These are phyloP conservation scores for Haemorhous mexicanus DNA, from an alignment of 2,113 vertebrate genomes.

Conservation along the genomic window DNA sequence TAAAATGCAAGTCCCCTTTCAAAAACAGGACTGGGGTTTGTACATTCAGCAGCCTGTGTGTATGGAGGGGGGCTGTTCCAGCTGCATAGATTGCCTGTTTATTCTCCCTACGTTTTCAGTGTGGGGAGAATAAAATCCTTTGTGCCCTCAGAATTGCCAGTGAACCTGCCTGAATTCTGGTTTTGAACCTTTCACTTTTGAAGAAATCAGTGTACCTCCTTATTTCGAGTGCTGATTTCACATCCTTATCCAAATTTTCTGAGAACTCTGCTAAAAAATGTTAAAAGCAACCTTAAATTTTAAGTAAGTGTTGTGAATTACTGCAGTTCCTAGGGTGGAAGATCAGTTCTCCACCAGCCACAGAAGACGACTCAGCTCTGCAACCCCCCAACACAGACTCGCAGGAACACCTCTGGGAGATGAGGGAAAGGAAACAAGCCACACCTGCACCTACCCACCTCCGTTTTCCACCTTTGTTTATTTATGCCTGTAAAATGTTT, in stretches of 20 bases:
- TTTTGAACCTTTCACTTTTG: neutral
- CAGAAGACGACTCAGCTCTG: neutral
- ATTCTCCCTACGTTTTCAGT: neutral
- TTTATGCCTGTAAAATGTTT: neutral
- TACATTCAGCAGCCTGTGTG: accelerated
- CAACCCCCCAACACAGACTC: too few species aligned
- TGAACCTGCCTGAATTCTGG: neutral
- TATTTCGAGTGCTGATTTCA: neutral
- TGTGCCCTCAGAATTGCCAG: neutral
- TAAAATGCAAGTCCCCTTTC: neutral
- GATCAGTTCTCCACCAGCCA: neutral
- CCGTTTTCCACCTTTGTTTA: neutral
- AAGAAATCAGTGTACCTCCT: neutral
- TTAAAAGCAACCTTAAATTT: neutral
- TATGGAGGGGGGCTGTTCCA: accelerated
- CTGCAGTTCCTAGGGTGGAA: neutral
- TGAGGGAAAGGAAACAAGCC: neutral
- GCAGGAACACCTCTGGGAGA: accelerated
- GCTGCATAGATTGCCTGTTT: neutral
- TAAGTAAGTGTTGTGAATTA: neutral
- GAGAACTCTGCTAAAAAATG: neutral
- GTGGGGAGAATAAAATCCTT: neutral
- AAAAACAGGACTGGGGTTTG: neutral
- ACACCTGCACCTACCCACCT: neutral
- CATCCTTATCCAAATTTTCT: neutral